These are phyloP conservation scores for Corythoichthys haematopterus DNA, from an alignment of 2,113 vertebrate species.

Conservation along the genomic window DNA sequence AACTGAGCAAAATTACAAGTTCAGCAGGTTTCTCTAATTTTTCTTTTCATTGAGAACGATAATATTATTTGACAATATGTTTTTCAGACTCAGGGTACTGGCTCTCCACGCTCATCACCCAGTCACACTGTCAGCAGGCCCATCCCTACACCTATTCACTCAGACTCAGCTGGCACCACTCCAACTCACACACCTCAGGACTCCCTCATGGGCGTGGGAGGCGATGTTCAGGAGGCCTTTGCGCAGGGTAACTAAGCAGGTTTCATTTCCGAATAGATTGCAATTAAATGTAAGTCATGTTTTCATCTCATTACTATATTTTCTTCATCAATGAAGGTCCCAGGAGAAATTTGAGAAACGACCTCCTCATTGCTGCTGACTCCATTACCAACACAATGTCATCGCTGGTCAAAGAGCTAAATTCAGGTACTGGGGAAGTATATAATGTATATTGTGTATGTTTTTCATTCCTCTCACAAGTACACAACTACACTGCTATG, in stretches of 20 bases:
- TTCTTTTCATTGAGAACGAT: background rate
- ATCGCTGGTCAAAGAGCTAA: constrained; percentile 94
- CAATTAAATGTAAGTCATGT: background rate
- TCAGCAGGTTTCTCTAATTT: background rate
- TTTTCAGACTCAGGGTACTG: constrained; percentile 89
- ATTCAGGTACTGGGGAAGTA: constrained; percentile 79
- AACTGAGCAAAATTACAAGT: background rate
- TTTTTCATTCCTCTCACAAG: background rate
- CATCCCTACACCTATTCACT: constrained; percentile 90
- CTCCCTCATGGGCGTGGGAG: constrained; percentile 94
- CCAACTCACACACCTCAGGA: constrained; percentile 92
- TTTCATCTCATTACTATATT: background rate
- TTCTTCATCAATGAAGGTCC: constrained; percentile 73
- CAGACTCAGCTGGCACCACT: constrained; percentile 86
- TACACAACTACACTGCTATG: background rate
- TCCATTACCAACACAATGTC: constrained; percentile 99
- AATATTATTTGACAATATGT: constrained; percentile 23
- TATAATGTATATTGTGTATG: background rate
- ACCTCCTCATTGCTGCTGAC: constrained; percentile 94
- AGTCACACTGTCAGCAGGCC: constrained; percentile 90
- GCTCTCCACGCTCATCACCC: constrained; percentile 91
- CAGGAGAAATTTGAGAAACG: constrained; percentile 93
- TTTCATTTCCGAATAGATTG: background rate
- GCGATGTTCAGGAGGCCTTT: constrained; percentile 96
- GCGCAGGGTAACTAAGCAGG: constrained; percentile 79